Conservation (phyloP, 2,888 invertebrate species). For the Euplagia quadripunctaria region DNA sequence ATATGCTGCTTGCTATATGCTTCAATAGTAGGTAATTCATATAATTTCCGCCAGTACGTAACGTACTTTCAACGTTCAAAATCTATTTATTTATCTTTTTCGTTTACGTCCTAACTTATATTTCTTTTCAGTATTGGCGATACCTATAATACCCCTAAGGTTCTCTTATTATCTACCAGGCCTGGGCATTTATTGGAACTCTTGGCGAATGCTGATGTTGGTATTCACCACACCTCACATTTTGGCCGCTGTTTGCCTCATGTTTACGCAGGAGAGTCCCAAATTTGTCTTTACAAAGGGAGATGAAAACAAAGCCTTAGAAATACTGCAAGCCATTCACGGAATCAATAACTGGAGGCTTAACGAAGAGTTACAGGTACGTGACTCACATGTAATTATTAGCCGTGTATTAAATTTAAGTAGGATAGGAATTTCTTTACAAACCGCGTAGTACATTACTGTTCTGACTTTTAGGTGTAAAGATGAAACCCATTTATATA, state of each 20-base stretch:
- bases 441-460: background rate
- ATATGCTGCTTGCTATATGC: too few species aligned
- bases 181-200: conserved; percentile 87
- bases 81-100: background rate
- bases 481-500: too few species aligned
- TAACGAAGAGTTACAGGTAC: conserved; percentile 61
- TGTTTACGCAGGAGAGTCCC: conserved; percentile 91
- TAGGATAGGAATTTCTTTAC: too few species aligned
- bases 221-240: conserved; percentile 89
- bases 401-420: background rate
- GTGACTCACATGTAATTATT: conserved; percentile 6
- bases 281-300: conserved; percentile 90
- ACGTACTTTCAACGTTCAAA: background rate
- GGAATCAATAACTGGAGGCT: conserved; percentile 62
- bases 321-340: conserved; percentile 68
- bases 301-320: conserved; percentile 84
- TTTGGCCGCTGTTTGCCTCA: conserved; percentile 85
- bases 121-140: conserved; percentile 85
- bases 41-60: too few species aligned
- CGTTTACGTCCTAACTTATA: background rate
- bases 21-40: too few species aligned
- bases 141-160: conserved; percentile 88
- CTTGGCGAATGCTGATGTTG: conserved; percentile 91
- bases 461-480: background rate
- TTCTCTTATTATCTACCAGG: conserved; percentile 71